Evolutionary conservation across 2,113 vertebrate genomes (phyloP), one percentile per base, ranked within the genome.

Genomic region (Urocitellus parryii): DNA sequence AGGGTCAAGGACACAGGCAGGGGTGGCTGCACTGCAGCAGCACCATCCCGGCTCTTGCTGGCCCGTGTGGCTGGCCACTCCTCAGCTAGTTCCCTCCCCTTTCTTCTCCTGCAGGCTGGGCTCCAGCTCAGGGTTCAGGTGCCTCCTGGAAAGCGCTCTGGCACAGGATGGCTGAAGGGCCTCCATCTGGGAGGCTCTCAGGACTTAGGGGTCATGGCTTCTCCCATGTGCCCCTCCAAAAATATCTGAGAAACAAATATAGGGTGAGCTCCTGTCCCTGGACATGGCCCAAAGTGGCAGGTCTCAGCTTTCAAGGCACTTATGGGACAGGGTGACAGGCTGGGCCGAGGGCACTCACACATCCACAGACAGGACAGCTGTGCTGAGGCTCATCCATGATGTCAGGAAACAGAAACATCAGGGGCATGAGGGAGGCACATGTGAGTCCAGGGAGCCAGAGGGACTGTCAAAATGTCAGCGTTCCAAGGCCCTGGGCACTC

Each of bases 291-390:
- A 14, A 3, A 17, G 29, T 2, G 34, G 25, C 53, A 78, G 14
- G 24, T 45, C 45, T 81, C 18, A 0, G 70, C 20, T 8, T 14
- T 7, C 9, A 58, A 0, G 17, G 34, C 3, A 2, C 7, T 67
- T 17, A 1, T 6, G 39, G 56, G 32, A 63, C 24, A 81, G 20
- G 16, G 25, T 1, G 5, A 17, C 11, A 1, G 24, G 34, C 22
- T 4, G 5, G 6, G 72, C n/a, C 25, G 0, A 72, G 22, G 22
- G 42, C 29, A 8, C 29, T 25, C 18, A 1, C 10, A 7, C 2
- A 6, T 34, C 53, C 5, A 5, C 0, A 1, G 88, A 56, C 67
- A 58, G 37, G 37, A 37, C 39, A 8, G 12, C 34, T 14, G 16
- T 1, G 10, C 45, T n/a, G 67, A 72, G 29, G 12, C 17, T 32